Conservation (phyloP, 2,888 invertebrate genomes). For the Noctua comes region DNA sequence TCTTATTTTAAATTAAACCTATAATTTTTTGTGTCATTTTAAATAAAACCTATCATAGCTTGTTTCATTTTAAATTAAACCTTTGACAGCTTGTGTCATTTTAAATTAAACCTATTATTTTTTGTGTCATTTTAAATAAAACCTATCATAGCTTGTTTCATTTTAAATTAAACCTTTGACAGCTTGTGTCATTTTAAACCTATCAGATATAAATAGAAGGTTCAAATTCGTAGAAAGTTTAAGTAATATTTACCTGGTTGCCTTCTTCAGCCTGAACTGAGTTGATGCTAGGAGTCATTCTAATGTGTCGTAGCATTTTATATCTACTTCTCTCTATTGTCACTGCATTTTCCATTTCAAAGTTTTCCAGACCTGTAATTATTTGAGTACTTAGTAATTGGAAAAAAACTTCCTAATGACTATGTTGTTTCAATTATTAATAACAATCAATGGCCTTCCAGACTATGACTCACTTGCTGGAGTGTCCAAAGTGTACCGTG, state of each 20-base stretch:
- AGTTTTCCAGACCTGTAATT: constrained; percentile 80
- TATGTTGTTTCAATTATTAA: neutral
- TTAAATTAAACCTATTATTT: too few relatives aligned
- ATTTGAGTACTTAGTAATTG: neutral
- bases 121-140: too few relatives aligned
- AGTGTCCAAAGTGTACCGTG: neutral
- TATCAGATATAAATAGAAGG: neutral
- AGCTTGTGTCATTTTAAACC: too few relatives aligned
- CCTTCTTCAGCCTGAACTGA: constrained; percentile 86
- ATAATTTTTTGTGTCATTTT: too few relatives aligned
- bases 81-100: too few relatives aligned
- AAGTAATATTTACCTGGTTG: constrained; percentile 79
- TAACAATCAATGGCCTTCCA: neutral
- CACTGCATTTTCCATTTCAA: constrained; percentile 74
- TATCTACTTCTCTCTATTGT: constrained; percentile 77
- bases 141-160: too few relatives aligned
- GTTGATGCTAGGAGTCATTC: constrained; percentile 84
- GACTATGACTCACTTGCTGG: neutral
- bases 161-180: too few relatives aligned
- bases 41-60: too few relatives aligned
- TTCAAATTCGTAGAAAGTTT: neutral
- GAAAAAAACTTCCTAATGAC: neutral
- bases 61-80: too few relatives aligned
- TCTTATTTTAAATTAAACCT: too few relatives aligned
- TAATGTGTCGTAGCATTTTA: constrained; percentile 83